phyloP scores from a whole-genome alignment of 92 coral and sea anemone species.

The Diadumene lineata region DNA sequence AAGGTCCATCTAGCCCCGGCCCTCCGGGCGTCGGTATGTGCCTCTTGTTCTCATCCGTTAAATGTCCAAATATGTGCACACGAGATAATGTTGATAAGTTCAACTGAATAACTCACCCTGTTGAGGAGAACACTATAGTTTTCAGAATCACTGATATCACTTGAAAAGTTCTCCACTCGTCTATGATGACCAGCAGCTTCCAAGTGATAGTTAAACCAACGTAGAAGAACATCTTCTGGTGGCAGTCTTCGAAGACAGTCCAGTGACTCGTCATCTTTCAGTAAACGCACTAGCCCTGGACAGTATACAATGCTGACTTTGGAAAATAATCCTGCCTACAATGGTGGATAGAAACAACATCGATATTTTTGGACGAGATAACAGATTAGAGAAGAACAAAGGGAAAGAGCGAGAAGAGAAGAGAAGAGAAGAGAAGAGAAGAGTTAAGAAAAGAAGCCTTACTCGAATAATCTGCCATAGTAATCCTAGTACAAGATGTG shows the following conservation, averaged over 20 bases:
- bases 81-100: too few relatives aligned
- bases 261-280: constrained; percentile 76
- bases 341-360: not conserved
- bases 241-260: constrained; percentile 75
- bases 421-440: not conserved
- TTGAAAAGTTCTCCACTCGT: constrained; percentile 71
- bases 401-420: not conserved
- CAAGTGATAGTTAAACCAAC: constrained; percentile 94
- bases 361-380: too few relatives aligned
- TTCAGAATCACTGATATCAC: constrained; percentile 84
- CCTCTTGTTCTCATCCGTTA: too few relatives aligned
- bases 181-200: constrained; percentile 80
- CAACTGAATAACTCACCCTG: constrained; percentile 42
- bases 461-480: constrained; percentile 99
- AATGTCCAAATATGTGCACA: too few relatives aligned
- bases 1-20: too few relatives aligned
- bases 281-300: constrained; percentile 83
- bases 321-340: constrained; percentile 86
- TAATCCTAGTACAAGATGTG: constrained; percentile 92
- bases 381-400: not conserved
- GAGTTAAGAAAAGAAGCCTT: too few relatives aligned
- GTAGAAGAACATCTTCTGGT: constrained; percentile 81
- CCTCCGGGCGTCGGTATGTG: too few relatives aligned
- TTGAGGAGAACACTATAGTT: constrained; percentile 86
- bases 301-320: constrained; percentile 74